Conservation (phyloP, 2,888 invertebrate species). For the Andrena chrysosceles region DNA sequence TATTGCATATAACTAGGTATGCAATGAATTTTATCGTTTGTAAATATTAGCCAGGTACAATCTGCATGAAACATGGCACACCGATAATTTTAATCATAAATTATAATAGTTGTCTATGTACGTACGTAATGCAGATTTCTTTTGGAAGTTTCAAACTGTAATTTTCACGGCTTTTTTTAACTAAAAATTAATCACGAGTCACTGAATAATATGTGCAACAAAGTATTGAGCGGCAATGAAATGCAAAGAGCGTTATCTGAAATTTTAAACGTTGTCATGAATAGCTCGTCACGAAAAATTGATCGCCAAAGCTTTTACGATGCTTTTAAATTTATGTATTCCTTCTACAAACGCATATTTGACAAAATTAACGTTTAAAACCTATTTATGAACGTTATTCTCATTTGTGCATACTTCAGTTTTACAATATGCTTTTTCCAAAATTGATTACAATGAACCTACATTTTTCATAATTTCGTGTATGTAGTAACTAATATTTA, state of each 20-base stretch:
- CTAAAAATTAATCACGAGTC: background rate
- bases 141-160: background rate
- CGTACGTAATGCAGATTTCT: background rate
- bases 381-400: background rate
- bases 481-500: too few relatives aligned
- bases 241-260: background rate
- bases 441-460: background rate
- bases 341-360: background rate
- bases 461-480: background rate
- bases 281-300: background rate
- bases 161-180: background rate
- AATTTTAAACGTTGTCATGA: background rate
- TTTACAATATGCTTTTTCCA: background rate
- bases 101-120: too few relatives aligned
- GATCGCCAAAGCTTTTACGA: background rate
- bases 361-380: background rate
- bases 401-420: background rate
- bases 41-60: too few relatives aligned
- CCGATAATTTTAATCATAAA: too few relatives aligned
- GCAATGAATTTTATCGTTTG: too few relatives aligned
- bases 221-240: background rate
- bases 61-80: too few relatives aligned
- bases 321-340: background rate
- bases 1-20: too few relatives aligned
- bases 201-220: background rate